phyloP scores from a whole-genome alignment of 2,797 vertebrate species.

The Brotogeris chrysoptera region DNA sequence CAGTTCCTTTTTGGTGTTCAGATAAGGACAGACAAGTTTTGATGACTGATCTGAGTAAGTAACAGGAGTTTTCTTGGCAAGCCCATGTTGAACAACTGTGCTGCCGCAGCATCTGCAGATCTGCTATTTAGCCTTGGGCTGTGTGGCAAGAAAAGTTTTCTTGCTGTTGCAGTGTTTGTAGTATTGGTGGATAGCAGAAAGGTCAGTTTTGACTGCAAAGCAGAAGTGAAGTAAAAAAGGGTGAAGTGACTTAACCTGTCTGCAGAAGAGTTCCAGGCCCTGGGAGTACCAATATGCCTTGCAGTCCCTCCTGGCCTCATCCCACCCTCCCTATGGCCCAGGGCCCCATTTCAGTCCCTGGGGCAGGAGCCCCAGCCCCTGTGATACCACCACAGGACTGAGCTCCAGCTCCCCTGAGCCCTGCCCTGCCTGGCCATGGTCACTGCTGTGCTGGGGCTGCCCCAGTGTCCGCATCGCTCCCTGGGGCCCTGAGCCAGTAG shows the following conservation, averaged over 20 bases:
- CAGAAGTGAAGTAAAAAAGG: not conserved
- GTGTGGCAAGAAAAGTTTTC: not conserved
- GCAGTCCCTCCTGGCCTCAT: not conserved
- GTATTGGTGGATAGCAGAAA: not conserved
- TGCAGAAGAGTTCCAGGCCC: not conserved
- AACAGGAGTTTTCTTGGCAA: not conserved
- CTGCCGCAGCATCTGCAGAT: not conserved
- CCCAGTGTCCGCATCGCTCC: rapidly evolving
- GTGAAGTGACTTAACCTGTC: not conserved
- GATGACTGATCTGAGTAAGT: not conserved
- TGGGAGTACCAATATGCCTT: not conserved
- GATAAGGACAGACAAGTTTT: not conserved
- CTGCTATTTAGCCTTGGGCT: not conserved
- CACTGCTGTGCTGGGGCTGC: not conserved
- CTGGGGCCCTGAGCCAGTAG: not conserved
- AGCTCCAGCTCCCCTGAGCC: not conserved
- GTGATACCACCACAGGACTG: rapidly evolving
- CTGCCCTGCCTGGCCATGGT: rapidly evolving
- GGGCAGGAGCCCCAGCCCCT: not conserved
- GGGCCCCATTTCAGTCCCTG: not conserved
- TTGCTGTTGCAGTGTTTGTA: not conserved
- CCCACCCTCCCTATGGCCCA: not conserved
- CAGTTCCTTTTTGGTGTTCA: not conserved
- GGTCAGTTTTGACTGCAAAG: not conserved
- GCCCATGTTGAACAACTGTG: not conserved